Base-by-base conservation (phyloP, 2,797 vertebrate genomes). In the Iguana delicatissima region DNA sequence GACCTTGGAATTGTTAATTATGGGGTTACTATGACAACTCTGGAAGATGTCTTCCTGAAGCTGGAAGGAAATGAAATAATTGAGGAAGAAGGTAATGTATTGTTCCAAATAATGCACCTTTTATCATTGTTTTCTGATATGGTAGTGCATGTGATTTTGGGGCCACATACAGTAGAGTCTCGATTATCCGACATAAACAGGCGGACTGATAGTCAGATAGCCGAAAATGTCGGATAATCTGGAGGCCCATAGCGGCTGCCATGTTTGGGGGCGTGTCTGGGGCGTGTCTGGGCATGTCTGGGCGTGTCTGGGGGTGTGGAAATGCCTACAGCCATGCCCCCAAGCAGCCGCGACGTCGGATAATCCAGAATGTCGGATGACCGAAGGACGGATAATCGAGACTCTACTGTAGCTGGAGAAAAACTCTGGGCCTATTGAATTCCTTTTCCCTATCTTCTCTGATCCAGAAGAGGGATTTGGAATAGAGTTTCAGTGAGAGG, bases 41-140 rank as follows among this genome's bases (percentile, higher is more conserved):
- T 99, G 95, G 98, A 98, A 94, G 98, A 99, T 6, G 98, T 99
- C 79, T 99, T 98, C 91, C 95, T 98, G 72, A 97, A 97, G 76
- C 93, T 99, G 94, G 98, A 98, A 94, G 98, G 97, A 0, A 98
- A 98, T 94, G 94, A 97, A 52, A 93, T 96, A 62, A 96, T 96
- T 1, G 95, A 98, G 81, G 97, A 96, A 91, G 97, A 98, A 93
- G 98, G 98, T 99, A 96, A 96, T 42, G 59, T 18, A 0, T 0
- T 4, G 72, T 42, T 80, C 80, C 46, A 52, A 62, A 87, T 52
- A 35, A 46, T 0, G 35, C 67, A 55, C 0, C 0, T 80, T 0
- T 0, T 52, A 35, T 76, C 80, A 85, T 24, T 59, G 59, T 16
- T 55, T 76, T 24, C 24, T 81, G 35, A 32, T 81, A 4, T 20